Conservation (phyloP, 2,113 vertebrate species). For the Cichladusa arquata region DNA sequence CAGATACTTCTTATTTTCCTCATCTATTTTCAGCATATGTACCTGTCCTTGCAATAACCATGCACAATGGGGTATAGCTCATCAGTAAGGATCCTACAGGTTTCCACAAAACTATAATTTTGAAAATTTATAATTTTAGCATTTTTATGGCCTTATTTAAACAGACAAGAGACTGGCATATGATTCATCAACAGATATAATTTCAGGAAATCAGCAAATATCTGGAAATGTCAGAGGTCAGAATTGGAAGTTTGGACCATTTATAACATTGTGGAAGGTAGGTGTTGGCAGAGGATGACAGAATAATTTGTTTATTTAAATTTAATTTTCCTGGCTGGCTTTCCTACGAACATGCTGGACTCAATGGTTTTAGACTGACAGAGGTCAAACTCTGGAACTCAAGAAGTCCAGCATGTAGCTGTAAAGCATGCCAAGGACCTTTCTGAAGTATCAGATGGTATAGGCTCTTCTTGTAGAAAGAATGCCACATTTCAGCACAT, state of each 20-base stretch:
- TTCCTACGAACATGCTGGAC: background rate
- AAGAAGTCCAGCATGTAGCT: background rate
- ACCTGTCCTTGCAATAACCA: background rate
- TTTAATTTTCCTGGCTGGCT: background rate
- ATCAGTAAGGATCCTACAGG: background rate
- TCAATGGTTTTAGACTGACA: background rate
- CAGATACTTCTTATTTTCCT: background rate
- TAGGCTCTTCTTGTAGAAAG: background rate
- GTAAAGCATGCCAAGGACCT: background rate
- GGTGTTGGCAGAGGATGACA: background rate
- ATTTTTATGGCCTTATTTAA: background rate
- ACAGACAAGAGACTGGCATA: background rate
- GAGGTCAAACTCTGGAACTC: background rate
- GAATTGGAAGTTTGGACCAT: background rate
- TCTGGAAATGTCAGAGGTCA: background rate
- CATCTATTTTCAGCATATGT: background rate
- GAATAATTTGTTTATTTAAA: background rate
- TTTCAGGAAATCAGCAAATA: background rate
- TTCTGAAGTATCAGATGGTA: background rate
- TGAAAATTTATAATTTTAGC: background rate
- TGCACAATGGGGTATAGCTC: background rate
- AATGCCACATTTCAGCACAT: background rate
- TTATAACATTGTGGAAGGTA: background rate
- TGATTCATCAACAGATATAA: background rate
- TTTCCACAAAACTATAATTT: background rate